Evolutionary conservation across 2,888 invertebrate genomes (phyloP).

Genomic region (Dexiosoma caninum): DNA sequence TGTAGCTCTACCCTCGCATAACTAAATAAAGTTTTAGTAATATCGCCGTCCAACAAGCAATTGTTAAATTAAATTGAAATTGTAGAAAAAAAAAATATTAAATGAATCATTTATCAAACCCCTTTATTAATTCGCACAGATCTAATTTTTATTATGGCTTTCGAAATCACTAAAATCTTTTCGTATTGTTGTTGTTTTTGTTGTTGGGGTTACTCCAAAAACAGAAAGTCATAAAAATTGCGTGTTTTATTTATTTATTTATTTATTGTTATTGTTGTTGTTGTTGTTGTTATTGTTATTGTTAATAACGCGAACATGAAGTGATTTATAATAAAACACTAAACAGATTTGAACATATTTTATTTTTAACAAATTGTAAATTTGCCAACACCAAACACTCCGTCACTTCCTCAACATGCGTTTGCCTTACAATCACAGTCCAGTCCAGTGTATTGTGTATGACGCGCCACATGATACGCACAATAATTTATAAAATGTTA

Average conservation of each 20-base stretch:
- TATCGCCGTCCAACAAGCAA: slow-evolving; percentile 20
- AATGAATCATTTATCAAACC: slow-evolving; percentile 37
- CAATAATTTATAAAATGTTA: neutral
- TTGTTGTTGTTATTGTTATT: too few species aligned
- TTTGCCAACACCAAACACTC: slow-evolving; percentile 42
- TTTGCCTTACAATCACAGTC: neutral
- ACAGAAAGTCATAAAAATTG: neutral
- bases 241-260: slow-evolving; percentile 24
- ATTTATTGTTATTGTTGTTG: too few species aligned
- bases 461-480: slow-evolving; percentile 9
- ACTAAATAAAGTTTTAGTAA: neutral
- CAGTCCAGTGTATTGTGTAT: neutral
- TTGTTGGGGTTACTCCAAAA: neutral
- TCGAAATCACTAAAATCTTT: neutral
- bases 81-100: neutral
- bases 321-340: slow-evolving; percentile 32
- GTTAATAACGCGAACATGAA: slow-evolving; percentile 2
- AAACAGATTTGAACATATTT: slow-evolving; percentile 12
- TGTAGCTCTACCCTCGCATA: neutral
- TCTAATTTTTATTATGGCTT: slow-evolving; percentile 13
- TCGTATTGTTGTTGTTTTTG: too few species aligned
- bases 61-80: slow-evolving; percentile 31
- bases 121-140: neutral
- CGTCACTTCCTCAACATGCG: neutral
- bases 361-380: slow-evolving; percentile 46